Evolutionary conservation across 1,140 invertebrate species (phyloP), one percentile per base, ranked within the genome.

Genomic region (Temnothorax nylanderi): DNA sequence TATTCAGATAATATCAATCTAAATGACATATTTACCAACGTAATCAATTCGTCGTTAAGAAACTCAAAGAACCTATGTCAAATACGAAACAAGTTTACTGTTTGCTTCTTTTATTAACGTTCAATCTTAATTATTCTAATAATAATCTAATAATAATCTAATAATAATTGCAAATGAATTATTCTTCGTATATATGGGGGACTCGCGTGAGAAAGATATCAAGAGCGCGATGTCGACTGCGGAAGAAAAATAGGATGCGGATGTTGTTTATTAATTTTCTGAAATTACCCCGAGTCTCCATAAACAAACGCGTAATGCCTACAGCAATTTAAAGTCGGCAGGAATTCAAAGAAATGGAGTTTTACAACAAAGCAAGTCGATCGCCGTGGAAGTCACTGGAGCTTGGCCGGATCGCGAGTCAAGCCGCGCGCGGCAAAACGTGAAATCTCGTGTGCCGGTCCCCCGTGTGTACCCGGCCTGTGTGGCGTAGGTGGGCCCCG

Each of bases 401-500:
- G 77, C 21, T 67, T 47, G 78, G 37, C 76, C 21, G 5, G 37
- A 72, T 69, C 71, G 71, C 82, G 71, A 75, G 54, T 26, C 49
- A n/a, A 18, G 54, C 49, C 65, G 41, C 47, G 56, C 67, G 32
- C 21, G 72, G 62, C 62, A 54, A 76, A 67, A 51, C 49, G 37
- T 58, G 34, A 71, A 80, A 74, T 88, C 41, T 62, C 41, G 21
- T 58, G 41, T 21, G 3, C n/a, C n/a, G 44, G 21, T 44, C 34
- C 11, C 10, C 26, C 26, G 26, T 26, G 26, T 26, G 26, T 26
- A 26, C 26, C 26, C 34, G 18, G 26, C n/a, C 34, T 10, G 11
- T 11, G 37, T 13, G 13, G 5, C 62, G 80, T 49, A 87, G 77
- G 74, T 62, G 71, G 74, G 65, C 75, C 21, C 49, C 72, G 85